A percentile compares a stretch with the other conserved stretches of the same genome.
Evolutionary conservation across 2,888 invertebrate species (phyloP).

Genomic region (Cephonodes hylas): DNA sequence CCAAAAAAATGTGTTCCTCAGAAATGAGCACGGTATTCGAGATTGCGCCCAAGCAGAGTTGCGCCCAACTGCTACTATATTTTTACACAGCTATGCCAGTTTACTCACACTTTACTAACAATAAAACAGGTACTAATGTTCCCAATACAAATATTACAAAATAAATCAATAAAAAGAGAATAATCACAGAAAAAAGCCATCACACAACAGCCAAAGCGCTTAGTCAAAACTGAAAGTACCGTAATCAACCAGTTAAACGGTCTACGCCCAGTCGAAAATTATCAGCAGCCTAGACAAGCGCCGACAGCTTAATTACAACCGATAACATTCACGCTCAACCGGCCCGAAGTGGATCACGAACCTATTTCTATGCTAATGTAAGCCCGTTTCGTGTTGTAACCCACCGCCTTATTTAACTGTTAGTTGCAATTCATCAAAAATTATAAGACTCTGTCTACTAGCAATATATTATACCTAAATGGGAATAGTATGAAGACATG

Average conservation of each 20-base stretch:
- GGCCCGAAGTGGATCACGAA: conserved; percentile 22
- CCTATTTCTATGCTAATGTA: conserved; percentile 32
- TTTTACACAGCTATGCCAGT: too few species aligned
- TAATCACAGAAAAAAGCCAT: background rate
- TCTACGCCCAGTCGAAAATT: conserved; percentile 19
- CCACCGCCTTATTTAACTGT: conserved; percentile 8
- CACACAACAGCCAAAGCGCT: conserved; percentile 11
- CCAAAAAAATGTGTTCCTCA: too few species aligned
- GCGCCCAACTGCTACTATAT: too few species aligned
- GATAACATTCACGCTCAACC: conserved; percentile 33
- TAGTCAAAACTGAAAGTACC: conserved; percentile 10
- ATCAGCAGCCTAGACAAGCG: conserved; percentile 18
- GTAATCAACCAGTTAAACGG: conserved; percentile 15
- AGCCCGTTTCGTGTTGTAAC: conserved; percentile 13
- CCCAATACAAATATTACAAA: too few species aligned
- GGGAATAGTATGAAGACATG: too few species aligned
- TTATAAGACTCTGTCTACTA: background rate
- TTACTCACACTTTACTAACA: too few species aligned
- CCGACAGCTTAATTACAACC: conserved; percentile 43
- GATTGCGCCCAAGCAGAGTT: too few species aligned
- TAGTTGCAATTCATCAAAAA: conserved; percentile 3
- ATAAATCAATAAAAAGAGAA: background rate
- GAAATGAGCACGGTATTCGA: too few species aligned
- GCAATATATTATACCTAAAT: too few species aligned
- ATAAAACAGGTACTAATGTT: too few species aligned